phyloP scores from a whole-genome alignment of 92 coral and sea anemone genomes.

The Epizoanthus rinbou region DNA sequence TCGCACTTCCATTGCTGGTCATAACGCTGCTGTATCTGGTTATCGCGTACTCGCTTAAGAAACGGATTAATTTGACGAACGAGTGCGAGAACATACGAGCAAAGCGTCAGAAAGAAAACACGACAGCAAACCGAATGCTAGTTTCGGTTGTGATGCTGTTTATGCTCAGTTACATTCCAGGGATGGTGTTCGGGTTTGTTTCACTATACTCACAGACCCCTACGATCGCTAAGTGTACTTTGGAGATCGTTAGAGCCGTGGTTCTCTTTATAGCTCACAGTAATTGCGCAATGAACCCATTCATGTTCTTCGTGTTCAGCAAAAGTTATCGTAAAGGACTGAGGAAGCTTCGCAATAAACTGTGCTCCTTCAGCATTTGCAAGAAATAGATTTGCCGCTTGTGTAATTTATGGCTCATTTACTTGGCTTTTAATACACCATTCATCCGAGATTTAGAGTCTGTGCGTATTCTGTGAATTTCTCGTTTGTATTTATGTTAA shows the following conservation, averaged over 20 bases:
- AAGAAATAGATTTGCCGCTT: too few relatives aligned
- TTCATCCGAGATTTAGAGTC: too few relatives aligned
- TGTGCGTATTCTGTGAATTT: too few relatives aligned
- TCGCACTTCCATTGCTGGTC: background rate
- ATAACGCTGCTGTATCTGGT: background rate
- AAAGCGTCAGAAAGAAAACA: slow-evolving; percentile 9
- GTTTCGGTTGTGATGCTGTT: background rate
- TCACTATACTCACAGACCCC: background rate
- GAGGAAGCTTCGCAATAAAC: background rate
- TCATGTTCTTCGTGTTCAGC: background rate
- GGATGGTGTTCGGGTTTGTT: slow-evolving; percentile 21
- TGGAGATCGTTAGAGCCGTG: background rate
- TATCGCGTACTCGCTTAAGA: background rate
- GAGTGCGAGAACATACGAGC: background rate
- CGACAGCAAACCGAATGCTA: background rate
- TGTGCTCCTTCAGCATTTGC: too few relatives aligned
- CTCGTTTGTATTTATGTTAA: too few relatives aligned
- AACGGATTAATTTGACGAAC: background rate
- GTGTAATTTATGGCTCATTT: too few relatives aligned
- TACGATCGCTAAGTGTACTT: background rate
- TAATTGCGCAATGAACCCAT: slow-evolving; percentile 13
- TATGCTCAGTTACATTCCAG: background rate
- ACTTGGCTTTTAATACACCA: too few relatives aligned
- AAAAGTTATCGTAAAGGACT: slow-evolving; percentile 10
- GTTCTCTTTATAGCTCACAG: slow-evolving; percentile 1